Evolutionary conservation across 2,797 vertebrate species (phyloP).

Genomic region (Xenentodon cancila): DNA sequence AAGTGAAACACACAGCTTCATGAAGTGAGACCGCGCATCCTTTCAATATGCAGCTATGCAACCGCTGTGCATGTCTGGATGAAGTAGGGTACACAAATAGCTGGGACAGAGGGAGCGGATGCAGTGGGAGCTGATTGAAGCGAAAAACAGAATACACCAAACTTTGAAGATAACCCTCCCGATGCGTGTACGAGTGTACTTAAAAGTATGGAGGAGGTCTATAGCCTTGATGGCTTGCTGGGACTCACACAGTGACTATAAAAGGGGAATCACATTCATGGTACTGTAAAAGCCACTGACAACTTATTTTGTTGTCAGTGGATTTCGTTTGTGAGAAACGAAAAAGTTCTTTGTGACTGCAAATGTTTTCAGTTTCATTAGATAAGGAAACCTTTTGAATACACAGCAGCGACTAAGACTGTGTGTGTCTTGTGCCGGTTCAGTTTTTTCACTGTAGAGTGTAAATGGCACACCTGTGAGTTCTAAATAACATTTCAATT

Average conservation of each 20-base stretch:
- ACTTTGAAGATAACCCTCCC: conserved; percentile 36
- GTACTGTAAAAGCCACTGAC: conserved; percentile 42
- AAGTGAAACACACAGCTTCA: conserved; percentile 63
- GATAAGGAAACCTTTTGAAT: conserved; percentile 25
- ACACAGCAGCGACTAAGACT: conserved; percentile 3
- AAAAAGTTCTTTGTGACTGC: conserved; percentile 2
- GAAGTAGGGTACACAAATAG: conserved; percentile 39
- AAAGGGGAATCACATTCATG: conserved; percentile 43
- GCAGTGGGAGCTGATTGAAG: conserved; percentile 23
- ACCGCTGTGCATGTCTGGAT: conserved; percentile 45
- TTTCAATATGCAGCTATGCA: conserved; percentile 62
- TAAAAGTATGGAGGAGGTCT: conserved; percentile 51
- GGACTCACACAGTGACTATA: conserved; percentile 43
- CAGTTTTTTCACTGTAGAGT: background rate
- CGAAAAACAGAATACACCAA: conserved; percentile 33
- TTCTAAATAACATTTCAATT: conserved; percentile 8
- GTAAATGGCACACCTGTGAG: conserved; percentile 35
- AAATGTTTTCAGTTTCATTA: conserved; percentile 33
- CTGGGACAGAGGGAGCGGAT: conserved; percentile 28
- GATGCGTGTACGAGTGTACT: conserved; percentile 28
- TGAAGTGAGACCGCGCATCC: conserved; percentile 57
- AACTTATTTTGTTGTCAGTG: conserved; percentile 44
- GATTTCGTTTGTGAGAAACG: conserved; percentile 23
- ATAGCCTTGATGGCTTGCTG: conserved; percentile 41
- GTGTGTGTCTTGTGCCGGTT: background rate